Percentiles rank a stretch among this genome's conserved stretches.
Evolutionary conservation across 2,888 invertebrate genomes (phyloP).

Genomic region (Eristalis pertinax): DNA sequence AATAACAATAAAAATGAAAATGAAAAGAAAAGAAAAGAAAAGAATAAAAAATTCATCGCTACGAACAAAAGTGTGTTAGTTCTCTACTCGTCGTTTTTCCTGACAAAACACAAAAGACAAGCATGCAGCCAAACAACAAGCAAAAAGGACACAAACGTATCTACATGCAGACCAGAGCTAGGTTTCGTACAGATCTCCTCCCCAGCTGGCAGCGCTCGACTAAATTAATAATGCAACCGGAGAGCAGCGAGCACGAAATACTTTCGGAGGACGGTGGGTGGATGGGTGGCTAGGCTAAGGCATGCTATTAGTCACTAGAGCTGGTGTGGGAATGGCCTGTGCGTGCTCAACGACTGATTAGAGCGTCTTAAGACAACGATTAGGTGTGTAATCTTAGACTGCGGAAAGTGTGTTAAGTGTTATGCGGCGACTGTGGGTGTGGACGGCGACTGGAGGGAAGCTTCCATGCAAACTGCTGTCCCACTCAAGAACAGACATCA

Average conservation of each 20-base stretch:
- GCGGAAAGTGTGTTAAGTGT: slow-evolving; percentile 59
- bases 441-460: not conserved
- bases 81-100: slow-evolving; percentile 17
- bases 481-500: slow-evolving; percentile 33
- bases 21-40: slow-evolving; percentile 16
- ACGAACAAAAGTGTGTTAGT: slow-evolving; percentile 20
- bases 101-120: not conserved
- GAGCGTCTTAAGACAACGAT: slow-evolving; percentile 45
- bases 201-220: not conserved
- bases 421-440: slow-evolving; percentile 5
- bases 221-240: slow-evolving; percentile 41
- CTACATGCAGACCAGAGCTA: not conserved
- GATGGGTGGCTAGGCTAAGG: not conserved
- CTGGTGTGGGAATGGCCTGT: slow-evolving; percentile 29
- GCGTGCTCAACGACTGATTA: slow-evolving; percentile 64
- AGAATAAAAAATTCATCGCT: not conserved
- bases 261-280: not conserved
- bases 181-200: not conserved
- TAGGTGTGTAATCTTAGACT: slow-evolving; percentile 49
- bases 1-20: slow-evolving; percentile 29
- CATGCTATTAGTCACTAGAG: slow-evolving; percentile 31
- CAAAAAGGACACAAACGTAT: not conserved
- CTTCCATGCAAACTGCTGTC: not conserved
- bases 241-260: not conserved
- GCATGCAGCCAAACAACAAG: not conserved